These are phyloP conservation scores for Cephus spinipes DNA, from an alignment of 2,888 invertebrate species.

Conservation along the genomic window DNA sequence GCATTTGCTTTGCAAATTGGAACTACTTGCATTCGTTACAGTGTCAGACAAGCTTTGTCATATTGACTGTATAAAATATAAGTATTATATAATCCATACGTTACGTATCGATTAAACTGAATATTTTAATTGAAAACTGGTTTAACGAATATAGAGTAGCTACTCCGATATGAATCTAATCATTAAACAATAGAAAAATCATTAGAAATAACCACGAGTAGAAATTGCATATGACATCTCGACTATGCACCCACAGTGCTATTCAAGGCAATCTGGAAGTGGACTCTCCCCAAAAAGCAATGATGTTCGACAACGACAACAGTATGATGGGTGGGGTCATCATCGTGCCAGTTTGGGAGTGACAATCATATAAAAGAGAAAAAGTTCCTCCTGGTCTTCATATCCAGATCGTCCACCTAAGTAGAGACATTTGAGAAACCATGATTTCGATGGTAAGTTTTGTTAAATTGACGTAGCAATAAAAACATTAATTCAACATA, in stretches of 20 bases:
- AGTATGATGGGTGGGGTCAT: not conserved
- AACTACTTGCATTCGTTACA: not conserved
- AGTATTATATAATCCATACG: not conserved
- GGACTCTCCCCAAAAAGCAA: not conserved
- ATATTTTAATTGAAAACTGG: not conserved
- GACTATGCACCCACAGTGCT: not conserved
- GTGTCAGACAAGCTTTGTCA: not conserved
- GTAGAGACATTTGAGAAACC: not conserved
- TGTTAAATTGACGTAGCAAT: not conserved
- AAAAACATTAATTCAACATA: not conserved
- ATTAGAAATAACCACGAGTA: not conserved
- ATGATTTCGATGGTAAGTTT: not conserved
- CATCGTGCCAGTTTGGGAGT: constrained; percentile 11
- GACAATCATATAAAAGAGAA: constrained; percentile 16
- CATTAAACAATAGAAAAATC: not conserved
- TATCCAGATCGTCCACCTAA: not conserved
- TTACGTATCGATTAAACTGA: not conserved
- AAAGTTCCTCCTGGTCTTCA: constrained; percentile 8
- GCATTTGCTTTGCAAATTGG: not conserved
- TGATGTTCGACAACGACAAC: not conserved
- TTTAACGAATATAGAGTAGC: not conserved
- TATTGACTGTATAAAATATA: not conserved
- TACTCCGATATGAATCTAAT: not conserved
- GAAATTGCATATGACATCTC: not conserved
- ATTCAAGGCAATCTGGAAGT: not conserved